These are phyloP conservation scores for Peromyscus melanophrys DNA, from an alignment of 2,797 vertebrate genomes.

Conservation along the genomic window DNA sequence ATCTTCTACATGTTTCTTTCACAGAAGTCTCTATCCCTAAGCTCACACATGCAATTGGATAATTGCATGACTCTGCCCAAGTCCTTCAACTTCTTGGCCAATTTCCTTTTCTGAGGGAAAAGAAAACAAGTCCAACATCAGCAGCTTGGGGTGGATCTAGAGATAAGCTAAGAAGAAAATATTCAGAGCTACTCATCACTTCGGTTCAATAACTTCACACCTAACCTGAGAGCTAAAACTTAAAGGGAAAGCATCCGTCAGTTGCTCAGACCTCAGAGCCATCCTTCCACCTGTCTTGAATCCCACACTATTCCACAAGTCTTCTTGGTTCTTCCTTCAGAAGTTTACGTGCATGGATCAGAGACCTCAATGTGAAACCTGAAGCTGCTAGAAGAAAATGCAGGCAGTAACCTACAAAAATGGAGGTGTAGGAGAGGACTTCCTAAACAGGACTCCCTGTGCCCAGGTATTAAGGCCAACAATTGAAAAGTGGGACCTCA, in stretches of 20 bases:
- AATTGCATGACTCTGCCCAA: background rate
- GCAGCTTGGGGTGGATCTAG: background rate
- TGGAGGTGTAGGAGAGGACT: background rate
- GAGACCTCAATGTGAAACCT: background rate
- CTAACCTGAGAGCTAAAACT: background rate
- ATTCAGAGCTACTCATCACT: background rate
- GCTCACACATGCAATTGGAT: background rate
- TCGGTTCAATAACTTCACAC: background rate
- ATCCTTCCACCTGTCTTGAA: background rate
- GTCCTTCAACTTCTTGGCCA: background rate
- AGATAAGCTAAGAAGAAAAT: constrained; percentile 15
- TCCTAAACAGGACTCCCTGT: background rate
- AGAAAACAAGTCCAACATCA: background rate
- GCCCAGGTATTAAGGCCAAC: background rate
- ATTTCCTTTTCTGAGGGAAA: background rate
- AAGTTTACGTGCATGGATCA: background rate
- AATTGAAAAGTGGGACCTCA: background rate
- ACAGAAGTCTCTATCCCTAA: background rate
- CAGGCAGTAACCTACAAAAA: background rate
- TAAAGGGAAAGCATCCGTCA: background rate
- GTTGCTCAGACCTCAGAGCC: background rate
- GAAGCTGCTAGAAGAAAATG: background rate
- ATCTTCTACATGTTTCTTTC: background rate
- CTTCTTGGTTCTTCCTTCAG: background rate
- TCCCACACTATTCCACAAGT: background rate